A percentile compares a stretch with the other conserved stretches of the same genome.
Evolutionary conservation across 1,140 invertebrate species (phyloP).

Genomic region (Gryllus bimaculatus): DNA sequence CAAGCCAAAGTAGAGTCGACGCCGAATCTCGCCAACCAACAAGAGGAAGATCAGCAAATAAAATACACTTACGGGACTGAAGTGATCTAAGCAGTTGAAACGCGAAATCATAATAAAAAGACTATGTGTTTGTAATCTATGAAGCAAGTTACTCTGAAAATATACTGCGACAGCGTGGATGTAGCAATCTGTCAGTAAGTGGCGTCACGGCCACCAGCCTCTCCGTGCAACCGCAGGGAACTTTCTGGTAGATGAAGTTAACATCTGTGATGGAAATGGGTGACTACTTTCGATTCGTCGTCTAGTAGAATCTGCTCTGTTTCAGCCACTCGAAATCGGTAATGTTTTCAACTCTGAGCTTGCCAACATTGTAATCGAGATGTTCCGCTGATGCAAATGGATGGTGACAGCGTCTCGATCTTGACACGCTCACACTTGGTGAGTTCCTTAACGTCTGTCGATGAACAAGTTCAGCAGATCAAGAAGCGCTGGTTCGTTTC

Average conservation of each 20-base stretch:
- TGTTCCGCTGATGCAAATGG: too few species aligned
- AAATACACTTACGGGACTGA: background rate
- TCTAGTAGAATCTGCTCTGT: conserved; percentile 86
- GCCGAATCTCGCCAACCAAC: too few species aligned
- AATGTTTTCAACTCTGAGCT: conserved; percentile 51
- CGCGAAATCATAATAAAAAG: background rate
- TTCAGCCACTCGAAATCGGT: conserved; percentile 84
- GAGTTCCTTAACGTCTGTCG: too few species aligned
- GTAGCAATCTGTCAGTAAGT: conserved; percentile 76
- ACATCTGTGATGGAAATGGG: conserved; percentile 64
- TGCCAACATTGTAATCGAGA: conserved; percentile 35
- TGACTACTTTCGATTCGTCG: conserved; percentile 59
- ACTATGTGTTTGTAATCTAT: too few species aligned
- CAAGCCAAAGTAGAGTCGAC: too few species aligned
- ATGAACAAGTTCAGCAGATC: too few species aligned
- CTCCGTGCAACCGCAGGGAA: conserved; percentile 84
- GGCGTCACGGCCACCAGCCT: conserved; percentile 79
- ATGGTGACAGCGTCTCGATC: too few species aligned
- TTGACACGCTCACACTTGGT: too few species aligned
- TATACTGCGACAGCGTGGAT: conserved; percentile 75
- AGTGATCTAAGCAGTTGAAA: background rate
- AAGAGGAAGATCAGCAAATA: background rate
- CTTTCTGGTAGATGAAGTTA: conserved; percentile 68
- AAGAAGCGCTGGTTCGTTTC: too few species aligned
- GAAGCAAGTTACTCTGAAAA: too few species aligned